Evolutionary conservation across 2,797 vertebrate genomes (phyloP), one percentile per base, ranked within the genome.

Genomic region (Diplodus sargus): DNA sequence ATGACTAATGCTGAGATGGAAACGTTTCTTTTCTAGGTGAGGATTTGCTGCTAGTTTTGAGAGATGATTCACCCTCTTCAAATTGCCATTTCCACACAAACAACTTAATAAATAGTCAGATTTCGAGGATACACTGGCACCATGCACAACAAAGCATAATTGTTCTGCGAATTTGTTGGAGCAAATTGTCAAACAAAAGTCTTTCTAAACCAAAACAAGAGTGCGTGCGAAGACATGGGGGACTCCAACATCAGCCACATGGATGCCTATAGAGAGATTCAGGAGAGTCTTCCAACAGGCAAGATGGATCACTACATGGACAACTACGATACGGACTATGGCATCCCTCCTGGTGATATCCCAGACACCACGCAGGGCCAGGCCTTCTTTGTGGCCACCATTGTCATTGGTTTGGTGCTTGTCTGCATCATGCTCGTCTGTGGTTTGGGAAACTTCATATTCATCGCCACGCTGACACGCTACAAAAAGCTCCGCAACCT

Each of bases 401-500:
- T 98, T 0, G 91, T 99, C 23, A 96, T 99, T 0, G 97, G 96
- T 0, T 89, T 96, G 42, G 97, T 98, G 2, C 95, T 99, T 1
- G 93, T 93, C 4, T 96, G 97, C 86, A 99, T 99, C 90, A 97
- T 99, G 96, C 90, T 99, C 4, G 94, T 99, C 45, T 99, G 98
- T 0, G 98, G 98, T 4, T 58, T 99, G 0, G 98, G 98, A 71
- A 99, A 99, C 90, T 96, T 99, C 42, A 87, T 99, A 62, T 99
- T 99, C 78, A 99, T 99, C 0, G 95, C 94, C 14, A 97, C 96
- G 0, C 90, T 99, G 0, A 95, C 92, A 14, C 96, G 98, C 42
- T 97, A 97, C 91, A 99, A 97, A 91, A 98, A 99, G 85, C 95
- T 99, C 2, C 92, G 98, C 17, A 99, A 97, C 85, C 95, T 99